Evolutionary conservation across 2,113 vertebrate genomes (phyloP).

Genomic region (Ammodramus savannarum): DNA sequence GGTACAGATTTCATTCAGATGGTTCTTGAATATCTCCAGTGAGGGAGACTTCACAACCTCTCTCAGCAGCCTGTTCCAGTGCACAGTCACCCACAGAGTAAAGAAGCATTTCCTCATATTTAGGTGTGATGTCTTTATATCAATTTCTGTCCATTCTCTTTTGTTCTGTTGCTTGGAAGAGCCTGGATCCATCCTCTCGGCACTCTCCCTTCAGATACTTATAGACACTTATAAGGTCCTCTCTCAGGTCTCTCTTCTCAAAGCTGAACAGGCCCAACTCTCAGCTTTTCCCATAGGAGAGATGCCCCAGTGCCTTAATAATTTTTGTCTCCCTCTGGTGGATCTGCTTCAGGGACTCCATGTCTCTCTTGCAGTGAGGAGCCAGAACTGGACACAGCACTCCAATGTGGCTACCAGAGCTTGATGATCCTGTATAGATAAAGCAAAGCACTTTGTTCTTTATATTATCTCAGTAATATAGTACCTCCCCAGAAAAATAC

Average conservation of each 20-base stretch:
- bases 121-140: neutral
- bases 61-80: accelerated
- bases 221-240: accelerated
- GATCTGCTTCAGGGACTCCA: accelerated
- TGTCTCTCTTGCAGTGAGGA: neutral
- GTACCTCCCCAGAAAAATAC: neutral
- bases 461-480: neutral
- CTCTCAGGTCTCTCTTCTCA: neutral
- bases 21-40: neutral
- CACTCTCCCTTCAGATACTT: neutral
- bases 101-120: neutral
- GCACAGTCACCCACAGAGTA: neutral
- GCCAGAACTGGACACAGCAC: neutral
- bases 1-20: neutral
- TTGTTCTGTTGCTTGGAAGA: accelerated
- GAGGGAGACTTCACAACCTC: neutral
- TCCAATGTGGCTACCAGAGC: neutral
- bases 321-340: accelerated
- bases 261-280: neutral
- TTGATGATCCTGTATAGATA: neutral
- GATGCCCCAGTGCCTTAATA: accelerated
- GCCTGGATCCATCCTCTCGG: too few relatives aligned
- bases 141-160: neutral
- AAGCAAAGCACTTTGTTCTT: neutral
- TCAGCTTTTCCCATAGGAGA: neutral